These are phyloP conservation scores for Streblospio benedicti DNA, from an alignment of 1,140 invertebrate species.

Conservation along the genomic window DNA sequence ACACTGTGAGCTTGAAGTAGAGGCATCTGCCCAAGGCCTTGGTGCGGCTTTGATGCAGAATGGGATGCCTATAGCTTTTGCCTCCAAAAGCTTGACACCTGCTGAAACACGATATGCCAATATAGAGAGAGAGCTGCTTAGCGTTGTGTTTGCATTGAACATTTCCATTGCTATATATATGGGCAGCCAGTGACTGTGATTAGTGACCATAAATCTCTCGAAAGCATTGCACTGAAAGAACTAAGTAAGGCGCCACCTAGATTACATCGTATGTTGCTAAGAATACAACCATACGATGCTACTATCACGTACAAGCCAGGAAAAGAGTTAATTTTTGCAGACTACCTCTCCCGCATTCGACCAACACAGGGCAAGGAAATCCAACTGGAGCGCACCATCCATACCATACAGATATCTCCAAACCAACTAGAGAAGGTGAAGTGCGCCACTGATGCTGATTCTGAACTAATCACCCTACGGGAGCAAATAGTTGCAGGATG, in stretches of 20 bases:
- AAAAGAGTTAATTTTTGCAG: constrained; percentile 44
- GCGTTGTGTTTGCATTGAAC: constrained; percentile 46
- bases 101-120: not conserved
- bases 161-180: constrained; percentile 44
- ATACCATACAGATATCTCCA: no score
- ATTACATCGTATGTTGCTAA: constrained; percentile 46
- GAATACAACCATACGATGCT: constrained; percentile 44
- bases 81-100: not conserved
- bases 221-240: constrained; percentile 42
- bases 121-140: constrained; percentile 45
- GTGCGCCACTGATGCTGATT: no score
- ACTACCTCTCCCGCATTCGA: constrained; percentile 20
- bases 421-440: no score
- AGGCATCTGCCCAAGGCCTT: constrained; percentile 4
- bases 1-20: not conserved
- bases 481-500: not conserved
- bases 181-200: constrained; percentile 25
- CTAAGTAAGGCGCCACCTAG: constrained; percentile 38
- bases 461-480: not conserved
- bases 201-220: constrained; percentile 40
- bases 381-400: not conserved
- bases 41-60: constrained; percentile 2
- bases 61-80: not conserved
- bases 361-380: not conserved
- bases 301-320: constrained; percentile 37